Evolutionary conservation across 2,888 invertebrate genomes (phyloP), one percentile per base, ranked within the genome.

Genomic region (Megamerina dolium): DNA sequence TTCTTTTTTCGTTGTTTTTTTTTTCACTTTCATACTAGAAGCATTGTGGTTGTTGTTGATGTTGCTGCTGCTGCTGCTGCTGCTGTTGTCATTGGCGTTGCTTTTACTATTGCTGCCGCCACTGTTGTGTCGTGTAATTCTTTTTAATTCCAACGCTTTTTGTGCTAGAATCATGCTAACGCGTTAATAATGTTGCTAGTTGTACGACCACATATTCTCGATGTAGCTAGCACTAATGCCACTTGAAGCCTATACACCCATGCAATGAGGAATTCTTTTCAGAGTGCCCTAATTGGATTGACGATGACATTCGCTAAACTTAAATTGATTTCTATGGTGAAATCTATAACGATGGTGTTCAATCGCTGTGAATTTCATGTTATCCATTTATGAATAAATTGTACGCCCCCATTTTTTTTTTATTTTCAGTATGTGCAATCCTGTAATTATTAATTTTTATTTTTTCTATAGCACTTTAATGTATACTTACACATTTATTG

Each of bases 111-210:
- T 13, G 16, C 36, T 12, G 21, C 12, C 23, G 20, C 10, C 23
- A 23, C 23, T 23, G 23, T 10, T 20, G 16, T 16, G 12, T 10
- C 10, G 10, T 19, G 10, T 5, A 36, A n/a, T 36, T n/a, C 36
- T 17, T 26, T 37, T 37, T 37, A 37, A 37, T 23, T 37, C 26
- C 5, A 9, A n/a, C 10, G 10, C 19, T 10, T 34, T 12, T 34
- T 18, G 3, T 2, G 4, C 16, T 37, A 10, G 27, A 37, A 16
- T 37, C 29, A 29, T 37, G 37, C 29, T 37, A 29, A 37, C 37
- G 37, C 27, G 29, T 17, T 37, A 37, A 37, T n/a, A 27, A 18
- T 18, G 37, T 37, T 18, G 34, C 36, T 23, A 13, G 23, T 17
- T 26, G 23, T 23, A 17, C 23, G 3, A 13, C 36, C 12, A 10